These are phyloP conservation scores for Teleogryllus occipitalis DNA, from an alignment of 1,140 invertebrate species.

Conservation along the genomic window DNA sequence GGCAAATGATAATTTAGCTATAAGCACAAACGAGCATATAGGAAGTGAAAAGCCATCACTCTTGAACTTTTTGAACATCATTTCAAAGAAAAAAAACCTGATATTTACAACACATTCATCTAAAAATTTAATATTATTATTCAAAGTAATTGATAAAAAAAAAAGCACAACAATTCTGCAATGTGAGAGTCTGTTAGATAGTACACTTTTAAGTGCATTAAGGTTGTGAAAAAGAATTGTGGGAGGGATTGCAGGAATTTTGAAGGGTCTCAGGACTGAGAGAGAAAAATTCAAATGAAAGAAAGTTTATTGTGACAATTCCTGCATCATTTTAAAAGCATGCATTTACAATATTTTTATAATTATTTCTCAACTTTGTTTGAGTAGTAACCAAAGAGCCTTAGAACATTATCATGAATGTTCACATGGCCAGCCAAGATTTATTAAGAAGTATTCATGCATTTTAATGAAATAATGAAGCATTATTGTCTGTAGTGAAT, in stretches of 20 bases:
- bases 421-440: background rate
- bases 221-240: background rate
- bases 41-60: background rate
- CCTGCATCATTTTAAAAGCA: background rate
- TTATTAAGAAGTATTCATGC: background rate
- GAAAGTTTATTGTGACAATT: background rate
- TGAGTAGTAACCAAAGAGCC: background rate
- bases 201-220: background rate
- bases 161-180: background rate
- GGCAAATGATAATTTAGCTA: background rate
- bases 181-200: background rate
- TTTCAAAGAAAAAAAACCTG: background rate
- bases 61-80: background rate
- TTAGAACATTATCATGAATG: slow-evolving; percentile 5
- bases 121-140: background rate
- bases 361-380: background rate
- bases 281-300: background rate
- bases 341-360: background rate
- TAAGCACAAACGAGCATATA: background rate
- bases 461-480: background rate
- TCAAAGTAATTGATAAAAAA: background rate
- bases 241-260: too few relatives aligned
- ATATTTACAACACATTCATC: background rate
- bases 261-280: background rate
- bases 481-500: too few relatives aligned